These are phyloP conservation scores for Poecilia wingei DNA, from an alignment of 2,797 vertebrate species.

Conservation along the genomic window DNA sequence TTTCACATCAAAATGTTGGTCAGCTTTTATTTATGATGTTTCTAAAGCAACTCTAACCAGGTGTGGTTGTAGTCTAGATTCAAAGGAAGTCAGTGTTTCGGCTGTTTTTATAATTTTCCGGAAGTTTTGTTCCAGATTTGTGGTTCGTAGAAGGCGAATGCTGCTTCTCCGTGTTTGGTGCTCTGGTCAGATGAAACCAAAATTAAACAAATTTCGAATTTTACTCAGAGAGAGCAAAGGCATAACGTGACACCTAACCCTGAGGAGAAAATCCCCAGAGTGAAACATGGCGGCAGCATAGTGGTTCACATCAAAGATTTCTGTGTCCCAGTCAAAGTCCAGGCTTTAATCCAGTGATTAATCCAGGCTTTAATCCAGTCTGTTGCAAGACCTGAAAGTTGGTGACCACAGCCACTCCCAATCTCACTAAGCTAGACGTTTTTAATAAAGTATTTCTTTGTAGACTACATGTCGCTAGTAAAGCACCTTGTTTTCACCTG, in stretches of 20 bases:
- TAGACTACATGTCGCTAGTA: no score
- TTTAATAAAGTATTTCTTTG: no score
- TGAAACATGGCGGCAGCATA: not conserved
- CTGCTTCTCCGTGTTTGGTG: not conserved
- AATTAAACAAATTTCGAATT: not conserved
- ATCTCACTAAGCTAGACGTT: not conserved
- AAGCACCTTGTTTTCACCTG: not conserved
- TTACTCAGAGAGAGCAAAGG: not conserved
- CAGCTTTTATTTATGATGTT: no score
- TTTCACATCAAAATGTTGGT: no score
- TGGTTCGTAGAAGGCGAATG: no score
- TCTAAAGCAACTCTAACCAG: no score
- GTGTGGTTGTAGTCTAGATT: no score
- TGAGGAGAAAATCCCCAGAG: not conserved
- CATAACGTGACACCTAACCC: not conserved
- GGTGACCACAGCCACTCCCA: not conserved
- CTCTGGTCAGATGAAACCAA: not conserved
- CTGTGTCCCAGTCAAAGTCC: not conserved
- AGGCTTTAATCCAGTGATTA: not conserved
- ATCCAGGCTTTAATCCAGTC: not conserved
- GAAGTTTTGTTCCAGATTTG: no score
- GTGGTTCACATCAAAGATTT: not conserved
- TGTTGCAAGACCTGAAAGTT: not conserved
- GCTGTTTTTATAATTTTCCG: no score
- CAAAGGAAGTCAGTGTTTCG: no score